Percentiles rank a stretch among this genome's conserved stretches.
These are phyloP conservation scores for Lasioglossum figueresi DNA, from an alignment of 2,888 invertebrate genomes.

Conservation along the genomic window DNA sequence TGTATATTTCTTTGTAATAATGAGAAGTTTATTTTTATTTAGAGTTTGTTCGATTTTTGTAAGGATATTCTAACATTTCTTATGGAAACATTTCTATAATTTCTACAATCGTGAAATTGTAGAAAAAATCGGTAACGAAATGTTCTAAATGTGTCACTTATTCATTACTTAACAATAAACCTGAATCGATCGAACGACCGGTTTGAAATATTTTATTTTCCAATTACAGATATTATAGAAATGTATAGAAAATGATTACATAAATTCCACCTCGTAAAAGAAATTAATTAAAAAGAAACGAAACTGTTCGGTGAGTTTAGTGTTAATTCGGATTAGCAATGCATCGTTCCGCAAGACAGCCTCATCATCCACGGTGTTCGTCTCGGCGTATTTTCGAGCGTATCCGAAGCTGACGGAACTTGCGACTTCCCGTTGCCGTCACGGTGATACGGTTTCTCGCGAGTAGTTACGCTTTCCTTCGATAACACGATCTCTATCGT, in stretches of 20 bases:
- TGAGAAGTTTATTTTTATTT: not conserved
- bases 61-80: not conserved
- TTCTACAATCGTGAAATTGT: not conserved
- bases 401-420: slow-evolving; percentile 11
- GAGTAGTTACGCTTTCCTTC: slow-evolving; percentile 31
- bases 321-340: not conserved
- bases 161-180: too few species aligned
- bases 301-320: not conserved
- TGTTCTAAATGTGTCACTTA: not conserved
- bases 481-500: slow-evolving; percentile 33
- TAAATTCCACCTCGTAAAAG: not conserved
- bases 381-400: not conserved
- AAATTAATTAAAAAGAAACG: not conserved
- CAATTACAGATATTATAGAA: not conserved
- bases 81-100: not conserved
- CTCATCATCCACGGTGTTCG: not conserved
- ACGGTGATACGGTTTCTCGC: slow-evolving; percentile 28
- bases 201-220: not conserved
- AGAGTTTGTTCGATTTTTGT: not conserved
- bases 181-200: too few species aligned
- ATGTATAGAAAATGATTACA: not conserved
- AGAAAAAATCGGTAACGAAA: not conserved
- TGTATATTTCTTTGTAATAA: not conserved
- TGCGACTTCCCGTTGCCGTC: slow-evolving; percentile 13
- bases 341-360: not conserved